A percentile compares a stretch with the other conserved stretches of the same genome.
Evolutionary conservation across 2,113 vertebrate genomes (phyloP).

Genomic region (Cebus imitator): DNA sequence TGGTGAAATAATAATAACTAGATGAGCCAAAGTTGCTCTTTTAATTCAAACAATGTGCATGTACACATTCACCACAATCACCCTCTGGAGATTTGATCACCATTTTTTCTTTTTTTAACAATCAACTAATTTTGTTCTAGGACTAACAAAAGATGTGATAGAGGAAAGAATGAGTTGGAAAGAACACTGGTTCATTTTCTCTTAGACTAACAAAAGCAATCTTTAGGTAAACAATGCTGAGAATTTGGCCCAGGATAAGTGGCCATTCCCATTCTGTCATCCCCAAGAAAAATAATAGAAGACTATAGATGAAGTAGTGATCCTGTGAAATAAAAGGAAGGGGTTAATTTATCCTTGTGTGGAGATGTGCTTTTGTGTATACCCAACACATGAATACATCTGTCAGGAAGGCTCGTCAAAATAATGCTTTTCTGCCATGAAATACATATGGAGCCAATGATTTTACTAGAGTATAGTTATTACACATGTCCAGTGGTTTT

Average conservation of each 20-base stretch:
- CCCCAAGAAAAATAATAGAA: background rate
- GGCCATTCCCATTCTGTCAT: background rate
- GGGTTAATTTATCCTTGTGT: background rate
- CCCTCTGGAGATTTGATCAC: background rate
- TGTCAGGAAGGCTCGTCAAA: background rate
- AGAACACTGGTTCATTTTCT: background rate
- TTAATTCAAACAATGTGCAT: background rate
- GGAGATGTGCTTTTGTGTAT: background rate
- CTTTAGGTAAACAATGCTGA: background rate
- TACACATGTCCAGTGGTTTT: background rate
- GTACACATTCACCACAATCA: background rate
- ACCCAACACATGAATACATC: background rate
- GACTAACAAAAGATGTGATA: background rate
- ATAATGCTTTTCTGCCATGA: background rate
- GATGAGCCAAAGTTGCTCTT: background rate
- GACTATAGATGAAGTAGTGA: background rate
- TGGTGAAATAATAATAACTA: background rate
- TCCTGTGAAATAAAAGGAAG: background rate
- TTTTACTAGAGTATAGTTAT: background rate
- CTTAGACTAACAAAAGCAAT: background rate
- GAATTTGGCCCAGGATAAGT: background rate
- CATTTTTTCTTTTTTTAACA: background rate
- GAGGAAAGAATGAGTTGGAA: background rate
- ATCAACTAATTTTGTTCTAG: background rate
- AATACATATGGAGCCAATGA: background rate